Base-by-base conservation (phyloP, 2,113 vertebrate genomes). In the Loxodonta africana region DNA sequence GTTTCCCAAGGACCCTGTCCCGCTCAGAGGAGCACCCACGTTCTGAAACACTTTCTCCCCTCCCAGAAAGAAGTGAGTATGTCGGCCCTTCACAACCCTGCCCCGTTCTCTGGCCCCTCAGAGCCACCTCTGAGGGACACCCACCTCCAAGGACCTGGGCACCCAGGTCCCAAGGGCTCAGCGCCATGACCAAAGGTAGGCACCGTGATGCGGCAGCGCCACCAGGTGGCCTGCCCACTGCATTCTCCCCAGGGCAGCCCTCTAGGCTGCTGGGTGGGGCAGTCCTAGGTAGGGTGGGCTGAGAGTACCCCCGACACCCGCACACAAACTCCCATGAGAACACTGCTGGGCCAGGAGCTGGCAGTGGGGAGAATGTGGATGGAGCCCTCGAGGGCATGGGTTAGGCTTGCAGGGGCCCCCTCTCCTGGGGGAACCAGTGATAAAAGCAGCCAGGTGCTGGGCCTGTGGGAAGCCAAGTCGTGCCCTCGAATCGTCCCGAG, bases 401-500 rank as follows among this genome's bases (percentile, higher is more conserved):
- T 4, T 2, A 60, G n/a, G 51, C 8, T 37, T 51, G 9, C 20
- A 10, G n/a, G 48, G 67, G 74, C 69, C 77, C 76, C 11, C 23
- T 62, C 6, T 82, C 33, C 84, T 18, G 8, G 51, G 30, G 33
- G 9, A 30, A 44, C 76, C 26, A 37, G 5, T 26, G 44, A 73
- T 37, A 20, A 48, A 12, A 44, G 41, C n/a, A 69, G 74, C 1
- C 30, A 6, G 73, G 37, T 3, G n/a, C 73, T 44, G 73, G 37
- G 37, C 73, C 7, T 17, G 23, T 10, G 48, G 87, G 67, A n/a
- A 26, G 63, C 21, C 76, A 97, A 89, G 81, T 96, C 96, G 98
- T 97, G 93, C 95, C 95, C 90, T 98, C 96, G 96, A 97, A 94
- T 95, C 95, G 94, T 97, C 95, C 84, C 93, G 95, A 97, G 96